Conservation (phyloP, 1,140 invertebrate species). For the Melitaea cinxia region DNA sequence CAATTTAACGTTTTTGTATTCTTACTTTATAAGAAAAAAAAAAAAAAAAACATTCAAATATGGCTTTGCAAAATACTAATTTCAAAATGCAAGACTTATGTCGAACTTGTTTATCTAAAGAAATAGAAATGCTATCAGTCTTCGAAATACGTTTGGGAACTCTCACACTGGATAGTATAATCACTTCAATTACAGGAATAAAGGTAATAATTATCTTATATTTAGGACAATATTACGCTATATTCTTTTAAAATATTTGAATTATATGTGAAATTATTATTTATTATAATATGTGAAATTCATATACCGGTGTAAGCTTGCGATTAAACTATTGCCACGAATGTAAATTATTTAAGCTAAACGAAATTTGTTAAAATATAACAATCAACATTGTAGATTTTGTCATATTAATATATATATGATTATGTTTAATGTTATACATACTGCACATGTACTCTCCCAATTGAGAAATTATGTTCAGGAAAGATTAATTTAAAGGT, state of each 20-base stretch:
- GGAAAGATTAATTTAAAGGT: too few relatives aligned
- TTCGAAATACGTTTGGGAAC: slow-evolving; percentile 50
- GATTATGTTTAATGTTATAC: too few relatives aligned
- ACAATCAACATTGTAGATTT: too few relatives aligned
- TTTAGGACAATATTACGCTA: not conserved
- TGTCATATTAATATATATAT: too few relatives aligned
- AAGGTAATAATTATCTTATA: slow-evolving; percentile 47
- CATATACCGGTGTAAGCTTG: too few relatives aligned
- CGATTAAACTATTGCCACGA: not conserved
- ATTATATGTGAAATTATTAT: too few relatives aligned
- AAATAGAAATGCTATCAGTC: slow-evolving; percentile 56
- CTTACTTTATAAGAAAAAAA: not conserved
- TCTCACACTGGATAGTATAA: slow-evolving; percentile 46
- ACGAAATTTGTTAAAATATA: too few relatives aligned
- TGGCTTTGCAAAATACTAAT: slow-evolving; percentile 21
- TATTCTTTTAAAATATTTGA: not conserved
- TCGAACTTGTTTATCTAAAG: slow-evolving; percentile 66
- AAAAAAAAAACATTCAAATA: not conserved
- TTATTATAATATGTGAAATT: too few relatives aligned
- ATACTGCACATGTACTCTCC: too few relatives aligned
- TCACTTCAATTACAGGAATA: slow-evolving; percentile 57
- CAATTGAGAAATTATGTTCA: too few relatives aligned
- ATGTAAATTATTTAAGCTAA: too few relatives aligned
- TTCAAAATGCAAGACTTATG: slow-evolving; percentile 63
- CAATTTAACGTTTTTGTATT: too few relatives aligned